phyloP scores from a whole-genome alignment of 2,113 vertebrate genomes.

The Corynorhinus townsendii region DNA sequence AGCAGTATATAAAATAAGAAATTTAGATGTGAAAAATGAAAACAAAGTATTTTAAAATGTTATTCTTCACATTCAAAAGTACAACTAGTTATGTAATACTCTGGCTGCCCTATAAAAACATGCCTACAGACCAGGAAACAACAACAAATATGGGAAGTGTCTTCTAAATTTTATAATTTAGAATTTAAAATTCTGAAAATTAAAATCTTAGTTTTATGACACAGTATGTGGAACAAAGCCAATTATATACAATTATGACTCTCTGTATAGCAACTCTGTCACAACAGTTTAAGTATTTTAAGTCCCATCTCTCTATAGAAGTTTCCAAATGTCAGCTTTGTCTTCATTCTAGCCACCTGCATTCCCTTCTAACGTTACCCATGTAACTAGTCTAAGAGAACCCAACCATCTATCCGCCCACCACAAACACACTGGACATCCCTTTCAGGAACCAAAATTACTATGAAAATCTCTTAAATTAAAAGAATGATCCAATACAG shows the following conservation, averaged over 20 bases:
- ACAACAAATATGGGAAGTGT: not conserved
- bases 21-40: not conserved
- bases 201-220: not conserved
- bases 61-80: slow-evolving; percentile 29
- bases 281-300: slow-evolving; percentile 24
- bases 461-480: not conserved
- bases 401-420: not conserved
- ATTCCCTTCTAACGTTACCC: not conserved
- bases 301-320: not conserved
- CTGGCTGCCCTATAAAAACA: not conserved
- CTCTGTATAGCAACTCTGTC: not conserved
- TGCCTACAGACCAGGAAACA: not conserved
- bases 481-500: not conserved
- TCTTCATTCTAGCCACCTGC: not conserved
- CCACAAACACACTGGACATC: not conserved
- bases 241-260: not conserved
- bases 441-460: not conserved
- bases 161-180: not conserved
- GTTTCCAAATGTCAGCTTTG: slow-evolving; percentile 15
- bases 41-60: not conserved
- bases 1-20: not conserved
- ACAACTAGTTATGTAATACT: not conserved
- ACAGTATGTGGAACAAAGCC: not conserved
- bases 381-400: not conserved
- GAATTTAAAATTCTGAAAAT: not conserved